phyloP scores from a whole-genome alignment of 2,797 vertebrate genomes.

The Hydrophis major region DNA sequence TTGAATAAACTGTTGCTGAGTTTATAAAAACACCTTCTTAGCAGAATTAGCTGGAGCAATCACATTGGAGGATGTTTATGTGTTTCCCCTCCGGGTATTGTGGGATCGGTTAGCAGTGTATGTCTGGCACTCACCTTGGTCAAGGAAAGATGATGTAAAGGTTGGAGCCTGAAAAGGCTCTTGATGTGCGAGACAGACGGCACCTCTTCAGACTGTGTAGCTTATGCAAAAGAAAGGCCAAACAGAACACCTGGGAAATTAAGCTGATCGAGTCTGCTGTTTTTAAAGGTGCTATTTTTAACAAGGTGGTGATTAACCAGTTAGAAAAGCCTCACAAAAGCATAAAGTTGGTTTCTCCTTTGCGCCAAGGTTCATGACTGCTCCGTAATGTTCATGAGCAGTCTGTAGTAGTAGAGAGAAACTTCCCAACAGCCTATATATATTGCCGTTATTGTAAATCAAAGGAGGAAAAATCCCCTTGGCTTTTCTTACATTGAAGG shows the following conservation, averaged over 20 bases:
- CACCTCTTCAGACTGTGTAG: background rate
- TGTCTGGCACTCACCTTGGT: background rate
- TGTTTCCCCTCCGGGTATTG: background rate
- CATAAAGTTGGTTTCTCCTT: background rate
- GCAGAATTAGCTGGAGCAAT: background rate
- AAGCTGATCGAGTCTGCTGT: background rate
- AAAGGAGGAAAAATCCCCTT: constrained; percentile 3
- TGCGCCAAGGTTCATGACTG: background rate
- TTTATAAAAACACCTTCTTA: background rate
- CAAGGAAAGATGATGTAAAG: background rate
- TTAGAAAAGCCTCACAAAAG: background rate
- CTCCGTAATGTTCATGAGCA: background rate
- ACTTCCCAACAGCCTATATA: background rate
- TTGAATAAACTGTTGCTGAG: background rate
- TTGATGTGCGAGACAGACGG: background rate
- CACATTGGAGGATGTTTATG: background rate
- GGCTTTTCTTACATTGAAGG: background rate
- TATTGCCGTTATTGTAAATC: background rate
- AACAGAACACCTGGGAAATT: background rate
- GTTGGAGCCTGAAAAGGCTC: background rate
- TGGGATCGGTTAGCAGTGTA: background rate
- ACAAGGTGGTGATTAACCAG: background rate
- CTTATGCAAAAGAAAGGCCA: constrained; percentile 11
- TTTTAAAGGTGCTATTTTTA: constrained; percentile 18
- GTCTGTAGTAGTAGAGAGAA: background rate